A percentile compares a stretch with the other conserved stretches of the same genome.
Conservation (phyloP, 1,140 invertebrate genomes). For the Cepaea nemoralis region DNA sequence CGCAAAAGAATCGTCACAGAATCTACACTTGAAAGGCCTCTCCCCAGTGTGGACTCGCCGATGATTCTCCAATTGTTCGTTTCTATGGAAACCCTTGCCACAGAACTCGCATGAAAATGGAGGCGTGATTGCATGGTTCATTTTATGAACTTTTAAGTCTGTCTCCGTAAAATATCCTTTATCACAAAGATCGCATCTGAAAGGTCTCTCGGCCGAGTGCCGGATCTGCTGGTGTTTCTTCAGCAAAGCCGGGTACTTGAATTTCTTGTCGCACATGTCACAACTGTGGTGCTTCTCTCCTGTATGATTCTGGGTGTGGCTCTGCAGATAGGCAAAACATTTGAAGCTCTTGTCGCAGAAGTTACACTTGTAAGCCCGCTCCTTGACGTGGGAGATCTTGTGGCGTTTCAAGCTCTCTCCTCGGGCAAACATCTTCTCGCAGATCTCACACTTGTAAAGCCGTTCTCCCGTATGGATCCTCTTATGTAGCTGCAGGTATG, state of each 20-base stretch:
- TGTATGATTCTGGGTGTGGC: conserved; percentile 35
- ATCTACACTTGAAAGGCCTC: conserved; percentile 20
- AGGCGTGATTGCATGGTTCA: conserved; percentile 27
- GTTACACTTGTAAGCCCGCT: conserved; percentile 9
- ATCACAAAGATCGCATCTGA: conserved; percentile 46
- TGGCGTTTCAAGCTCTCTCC: conserved; percentile 23
- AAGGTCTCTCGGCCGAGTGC: conserved; percentile 84
- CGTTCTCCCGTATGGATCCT: conserved; percentile 32
- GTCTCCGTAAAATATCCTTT: conserved; percentile 31
- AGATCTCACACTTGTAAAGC: conserved; percentile 79
- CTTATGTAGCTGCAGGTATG: conserved; percentile 80
- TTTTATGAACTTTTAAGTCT: conserved; percentile 32
- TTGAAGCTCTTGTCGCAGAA: conserved; percentile 33
- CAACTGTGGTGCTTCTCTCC: conserved; percentile 36
- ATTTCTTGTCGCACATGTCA: conserved; percentile 35
- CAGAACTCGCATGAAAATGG: conserved; percentile 30
- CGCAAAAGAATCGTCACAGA: conserved; percentile 12
- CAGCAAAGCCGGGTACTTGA: conserved; percentile 90
- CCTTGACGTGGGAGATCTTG: conserved; percentile 11
- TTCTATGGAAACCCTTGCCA: conserved; percentile 30
- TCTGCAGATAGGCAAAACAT: conserved; percentile 28
- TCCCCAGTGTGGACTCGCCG: conserved; percentile 5
- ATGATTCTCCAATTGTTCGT: conserved; percentile 16
- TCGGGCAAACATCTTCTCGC: conserved; percentile 84
- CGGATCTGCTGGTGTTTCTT: conserved; percentile 92